Evolutionary conservation across 2,113 vertebrate genomes (phyloP).

Genomic region (Mesitornis unicolor): DNA sequence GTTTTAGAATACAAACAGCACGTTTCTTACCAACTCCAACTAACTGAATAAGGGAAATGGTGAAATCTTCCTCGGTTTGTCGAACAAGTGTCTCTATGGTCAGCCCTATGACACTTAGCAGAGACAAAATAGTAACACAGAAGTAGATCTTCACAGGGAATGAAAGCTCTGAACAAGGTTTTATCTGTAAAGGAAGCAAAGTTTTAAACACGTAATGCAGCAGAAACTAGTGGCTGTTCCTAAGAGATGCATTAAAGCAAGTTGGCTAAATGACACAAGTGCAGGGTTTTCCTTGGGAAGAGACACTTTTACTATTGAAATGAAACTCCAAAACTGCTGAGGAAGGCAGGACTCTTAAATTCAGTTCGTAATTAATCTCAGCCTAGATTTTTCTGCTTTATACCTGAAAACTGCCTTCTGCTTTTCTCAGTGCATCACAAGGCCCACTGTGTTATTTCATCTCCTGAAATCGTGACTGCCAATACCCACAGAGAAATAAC

Average conservation of each 20-base stretch:
- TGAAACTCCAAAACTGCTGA: background rate
- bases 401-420: background rate
- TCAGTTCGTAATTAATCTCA: background rate
- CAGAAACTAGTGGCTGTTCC: background rate
- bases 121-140: conserved; percentile 75
- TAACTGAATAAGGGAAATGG: conserved; percentile 83
- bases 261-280: background rate
- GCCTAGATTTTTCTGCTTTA: background rate
- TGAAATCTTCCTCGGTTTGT: conserved; percentile 78
- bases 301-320: rapidly evolving
- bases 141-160: conserved; percentile 77
- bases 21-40: conserved; percentile 80
- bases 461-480: rapidly evolving
- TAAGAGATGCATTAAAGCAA: background rate
- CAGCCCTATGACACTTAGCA: conserved; percentile 76
- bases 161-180: conserved; percentile 79
- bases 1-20: background rate
- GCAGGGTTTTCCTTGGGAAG: background rate
- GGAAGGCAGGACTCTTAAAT: background rate
- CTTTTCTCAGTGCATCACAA: background rate
- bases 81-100: conserved; percentile 74
- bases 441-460: rapidly evolving
- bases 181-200: conserved; percentile 72
- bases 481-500: rapidly evolving
- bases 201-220: background rate